phyloP scores from a whole-genome alignment of 2,888 invertebrate species.

The Epistrophe grossulariae region DNA sequence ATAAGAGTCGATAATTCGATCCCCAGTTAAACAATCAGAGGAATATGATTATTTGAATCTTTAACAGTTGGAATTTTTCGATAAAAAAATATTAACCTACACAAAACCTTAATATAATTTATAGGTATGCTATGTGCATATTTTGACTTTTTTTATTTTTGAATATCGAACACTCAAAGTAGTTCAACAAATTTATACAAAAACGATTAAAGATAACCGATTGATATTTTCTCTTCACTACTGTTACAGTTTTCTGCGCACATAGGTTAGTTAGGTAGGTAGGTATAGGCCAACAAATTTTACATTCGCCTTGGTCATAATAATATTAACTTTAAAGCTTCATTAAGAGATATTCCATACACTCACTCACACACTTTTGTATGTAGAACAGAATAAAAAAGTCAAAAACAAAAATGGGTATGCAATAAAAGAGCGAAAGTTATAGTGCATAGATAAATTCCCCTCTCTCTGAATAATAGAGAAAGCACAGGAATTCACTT shows the following conservation, averaged over 20 bases:
- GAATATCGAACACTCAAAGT: too few relatives aligned
- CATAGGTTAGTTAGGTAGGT: conserved; percentile 5
- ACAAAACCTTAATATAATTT: too few relatives aligned
- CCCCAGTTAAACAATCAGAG: too few relatives aligned
- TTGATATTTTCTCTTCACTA: background rate
- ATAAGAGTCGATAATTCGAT: too few relatives aligned
- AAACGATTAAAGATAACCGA: background rate
- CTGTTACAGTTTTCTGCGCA: conserved; percentile 41
- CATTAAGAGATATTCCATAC: conserved; percentile 10
- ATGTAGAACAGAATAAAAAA: conserved; percentile 6
- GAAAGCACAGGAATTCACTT: conserved; percentile 69
- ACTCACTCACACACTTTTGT: background rate
- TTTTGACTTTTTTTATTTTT: too few relatives aligned
- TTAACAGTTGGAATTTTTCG: too few relatives aligned
- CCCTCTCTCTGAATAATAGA: conserved; percentile 21
- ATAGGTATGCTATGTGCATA: too few relatives aligned
- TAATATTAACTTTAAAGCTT: conserved; percentile 43
- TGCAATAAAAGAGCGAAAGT: conserved; percentile 69
- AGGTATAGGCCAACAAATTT: conserved; percentile 57
- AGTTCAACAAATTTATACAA: background rate
- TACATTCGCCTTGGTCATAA: conserved; percentile 55
- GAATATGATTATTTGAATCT: too few relatives aligned
- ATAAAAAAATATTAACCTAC: too few relatives aligned
- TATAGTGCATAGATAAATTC: conserved; percentile 25
- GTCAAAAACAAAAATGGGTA: background rate